phyloP scores from a whole-genome alignment of 2,888 invertebrate genomes.

The Limenitis camilla region DNA sequence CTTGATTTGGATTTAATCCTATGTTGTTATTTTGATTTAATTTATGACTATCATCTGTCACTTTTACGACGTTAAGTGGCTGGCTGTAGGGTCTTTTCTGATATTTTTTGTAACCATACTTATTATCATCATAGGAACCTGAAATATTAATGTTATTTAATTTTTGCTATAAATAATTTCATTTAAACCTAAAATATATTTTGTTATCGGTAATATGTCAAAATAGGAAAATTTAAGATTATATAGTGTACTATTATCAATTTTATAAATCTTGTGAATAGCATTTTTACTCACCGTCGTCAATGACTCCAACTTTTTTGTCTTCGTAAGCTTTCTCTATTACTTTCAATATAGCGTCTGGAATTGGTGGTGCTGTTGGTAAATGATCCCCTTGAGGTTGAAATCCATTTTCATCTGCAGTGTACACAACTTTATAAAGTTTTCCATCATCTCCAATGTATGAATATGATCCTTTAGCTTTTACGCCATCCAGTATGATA shows the following conservation, averaged over 20 bases:
- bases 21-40: not conserved
- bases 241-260: no score
- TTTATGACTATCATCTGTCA: not conserved
- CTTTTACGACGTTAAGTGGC: not conserved
- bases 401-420: conserved; percentile 63
- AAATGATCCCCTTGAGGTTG: conserved; percentile 55
- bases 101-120: conserved; percentile 53
- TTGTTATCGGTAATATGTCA: no score
- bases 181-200: no score
- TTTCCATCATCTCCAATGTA: conserved; percentile 62
- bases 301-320: conserved; percentile 42
- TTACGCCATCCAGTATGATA: conserved; percentile 45
- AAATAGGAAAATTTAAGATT: no score
- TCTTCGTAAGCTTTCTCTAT: conserved; percentile 50
- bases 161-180: not conserved
- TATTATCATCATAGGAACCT: conserved; percentile 56
- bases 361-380: conserved; percentile 58
- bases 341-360: conserved; percentile 50
- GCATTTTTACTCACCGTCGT: conserved; percentile 46
- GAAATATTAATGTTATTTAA: conserved; percentile 21
- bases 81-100: conserved; percentile 21
- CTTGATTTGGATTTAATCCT: not conserved
- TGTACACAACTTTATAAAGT: conserved; percentile 46
- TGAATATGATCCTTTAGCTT: conserved; percentile 53
- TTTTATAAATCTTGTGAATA: no score